Base-by-base conservation (phyloP, 2,797 vertebrate species). In the Dryobates pubescens region DNA sequence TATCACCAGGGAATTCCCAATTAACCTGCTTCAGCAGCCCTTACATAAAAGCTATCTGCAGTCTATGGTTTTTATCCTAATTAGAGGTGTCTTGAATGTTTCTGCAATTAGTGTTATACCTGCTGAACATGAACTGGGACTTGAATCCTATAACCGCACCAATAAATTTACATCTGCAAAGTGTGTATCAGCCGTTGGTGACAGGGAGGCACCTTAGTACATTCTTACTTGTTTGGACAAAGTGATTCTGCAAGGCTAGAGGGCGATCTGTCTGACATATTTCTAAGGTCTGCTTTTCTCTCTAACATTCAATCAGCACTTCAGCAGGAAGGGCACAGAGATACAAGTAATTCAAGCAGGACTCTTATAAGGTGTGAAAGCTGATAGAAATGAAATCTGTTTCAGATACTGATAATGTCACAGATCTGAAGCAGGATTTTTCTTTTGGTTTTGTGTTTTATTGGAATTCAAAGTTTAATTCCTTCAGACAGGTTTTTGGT, bases 81-180 rank as follows among this genome's bases (percentile, higher is more conserved):
- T 94, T 95, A 78, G 34, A 85, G 6, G 11, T 78, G 73, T 81
- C 78, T 87, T 84, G 32, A 56, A 43, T 88, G 36, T 61, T 89
- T 74, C 68, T 89, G 49, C 43, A 90, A 88, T 93, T 95, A 86
- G 49, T 56, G 45, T 78, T 88, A 30, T 61, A 64, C 6, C 38
- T 78, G 30, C 38, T 70, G 76, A 94, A 81, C 63, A 70, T 38
- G 78, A 90, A 61, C 20, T 65, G 69, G n/a, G 32, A 54, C 56
- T 92, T 92, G 49, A 23, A 78, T 82, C n/a, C 74, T 90, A 13
- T 38, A 77, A 75, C 47, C 70, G 26, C 30, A 70, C 17, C 74
- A 91, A 82, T 63, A 92, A 80, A 86, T 87, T 80, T 85, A 70
- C 78, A 78, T 32, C 65, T 82, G 26, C 75, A 23, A 91, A 93